Base-by-base conservation (phyloP, 2,113 vertebrate species). In the Dinomys branickii region DNA sequence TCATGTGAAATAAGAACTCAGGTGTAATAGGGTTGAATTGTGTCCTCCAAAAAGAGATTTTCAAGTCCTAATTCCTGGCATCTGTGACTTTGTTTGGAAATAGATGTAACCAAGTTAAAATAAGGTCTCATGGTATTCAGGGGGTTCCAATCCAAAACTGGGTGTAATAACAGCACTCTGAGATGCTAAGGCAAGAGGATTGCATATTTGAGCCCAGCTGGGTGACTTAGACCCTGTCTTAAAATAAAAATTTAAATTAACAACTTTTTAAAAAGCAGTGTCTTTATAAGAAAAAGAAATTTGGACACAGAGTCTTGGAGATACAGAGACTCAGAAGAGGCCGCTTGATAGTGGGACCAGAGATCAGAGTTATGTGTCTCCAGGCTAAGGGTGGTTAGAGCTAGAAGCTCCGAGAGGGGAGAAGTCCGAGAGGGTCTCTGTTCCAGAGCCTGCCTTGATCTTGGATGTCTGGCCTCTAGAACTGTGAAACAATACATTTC, bases 321-420 rank as follows among this genome's bases (percentile, higher is more conserved):
- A 24, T 41, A 73, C 22, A 41, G 69, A 73, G 69, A 41, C 38
- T 41, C 71, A 65, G 33, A 90, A n/a, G 11, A 58, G 7, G 0
- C 19, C 0, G 0, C 5, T 16, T 30, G 17, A 78, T 7, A 47
- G 12, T 2, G 0, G 87, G 44, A 22, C 41, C 87, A 50, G 87
- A 47, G 35, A 35, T 3, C 2, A 22, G 82, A 85, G n/a, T 30
- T 7, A 38, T 17, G 28, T 0, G 1, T 3, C 71, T 47, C 7
- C 3, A 56, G 24, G 52, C 26, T 63, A 12, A 10, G 71, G 24
- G 22, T 3, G 14, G 22, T 65, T 1, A 6, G 71, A 33, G 52
- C 52, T 54, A 5, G 82, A 19, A 30, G 24, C 56, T 58, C n/a
- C n/a, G n/a, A n/a, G n/a, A n/a, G 44, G 52, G 30, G 19, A 30